These are phyloP conservation scores for Pelecanoides urinatrix DNA, from an alignment of 2,113 vertebrate genomes.

Conservation along the genomic window DNA sequence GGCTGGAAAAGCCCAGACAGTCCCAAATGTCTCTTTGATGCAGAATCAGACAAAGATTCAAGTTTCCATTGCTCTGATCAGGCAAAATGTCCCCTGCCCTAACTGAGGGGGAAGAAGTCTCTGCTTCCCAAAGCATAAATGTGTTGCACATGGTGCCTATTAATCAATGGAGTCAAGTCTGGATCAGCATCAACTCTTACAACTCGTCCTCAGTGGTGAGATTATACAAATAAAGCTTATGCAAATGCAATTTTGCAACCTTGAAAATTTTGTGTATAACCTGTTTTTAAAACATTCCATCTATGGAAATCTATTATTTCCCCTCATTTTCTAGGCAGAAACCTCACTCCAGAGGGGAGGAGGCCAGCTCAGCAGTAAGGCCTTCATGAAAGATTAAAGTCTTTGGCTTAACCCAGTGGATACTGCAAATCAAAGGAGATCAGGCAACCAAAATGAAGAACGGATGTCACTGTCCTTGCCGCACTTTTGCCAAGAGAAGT, in stretches of 20 bases:
- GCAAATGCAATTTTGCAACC: background rate
- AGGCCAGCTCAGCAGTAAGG: background rate
- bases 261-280: background rate
- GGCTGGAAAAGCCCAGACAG: background rate
- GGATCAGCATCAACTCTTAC: background rate
- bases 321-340: background rate
- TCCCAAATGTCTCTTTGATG: slow-evolving; percentile 28
- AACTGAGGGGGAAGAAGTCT: background rate
- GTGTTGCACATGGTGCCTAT: background rate
- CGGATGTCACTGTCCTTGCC: background rate
- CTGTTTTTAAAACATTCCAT: background rate
- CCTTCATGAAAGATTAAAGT: background rate
- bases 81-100: slow-evolving; percentile 11
- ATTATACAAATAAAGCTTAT: background rate
- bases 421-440: background rate
- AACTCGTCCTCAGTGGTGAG: background rate
- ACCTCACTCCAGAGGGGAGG: background rate
- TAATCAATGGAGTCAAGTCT: slow-evolving; percentile 19
- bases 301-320: background rate
- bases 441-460: background rate
- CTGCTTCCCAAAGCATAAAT: background rate
- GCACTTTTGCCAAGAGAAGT: background rate
- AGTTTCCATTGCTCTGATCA: slow-evolving; percentile 31
- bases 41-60: background rate
- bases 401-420: background rate